Evolutionary conservation across 2,888 invertebrate genomes (phyloP).

Genomic region (Flexamia atlantica): DNA sequence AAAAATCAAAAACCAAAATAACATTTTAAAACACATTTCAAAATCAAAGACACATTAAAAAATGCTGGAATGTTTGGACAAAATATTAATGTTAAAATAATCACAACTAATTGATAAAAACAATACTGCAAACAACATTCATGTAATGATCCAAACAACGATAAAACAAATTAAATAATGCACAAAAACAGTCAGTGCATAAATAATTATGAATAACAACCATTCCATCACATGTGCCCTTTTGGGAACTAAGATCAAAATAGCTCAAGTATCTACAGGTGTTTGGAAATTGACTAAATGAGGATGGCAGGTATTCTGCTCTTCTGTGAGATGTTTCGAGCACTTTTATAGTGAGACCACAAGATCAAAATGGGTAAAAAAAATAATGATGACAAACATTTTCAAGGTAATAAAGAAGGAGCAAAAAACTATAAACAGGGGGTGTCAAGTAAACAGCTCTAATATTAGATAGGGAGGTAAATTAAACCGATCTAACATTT

Average conservation of each 20-base stretch:
- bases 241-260: constrained; percentile 55
- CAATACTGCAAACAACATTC: constrained; percentile 55
- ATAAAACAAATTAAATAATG: constrained; percentile 54
- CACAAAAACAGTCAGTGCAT: constrained; percentile 47
- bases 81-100: constrained; percentile 23
- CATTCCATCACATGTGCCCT: constrained; percentile 59
- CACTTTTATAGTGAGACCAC: no score
- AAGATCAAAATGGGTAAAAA: no score
- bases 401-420: no score
- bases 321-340: constrained; percentile 21
- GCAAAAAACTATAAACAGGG: no score
- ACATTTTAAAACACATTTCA: not conserved
- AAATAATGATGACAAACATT: no score
- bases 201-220: constrained; percentile 57
- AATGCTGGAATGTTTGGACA: constrained; percentile 53
- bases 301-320: constrained; percentile 43
- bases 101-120: constrained; percentile 47
- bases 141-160: constrained; percentile 19
- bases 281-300: constrained; percentile 62
- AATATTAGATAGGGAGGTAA: no score
- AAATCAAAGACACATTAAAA: constrained; percentile 36
- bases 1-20: not conserved
- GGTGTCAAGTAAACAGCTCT: no score
- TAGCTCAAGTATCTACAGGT: constrained; percentile 59
- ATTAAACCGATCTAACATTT: no score